phyloP scores from a whole-genome alignment of 2,113 vertebrate genomes.

The Bubo blakistoni region DNA sequence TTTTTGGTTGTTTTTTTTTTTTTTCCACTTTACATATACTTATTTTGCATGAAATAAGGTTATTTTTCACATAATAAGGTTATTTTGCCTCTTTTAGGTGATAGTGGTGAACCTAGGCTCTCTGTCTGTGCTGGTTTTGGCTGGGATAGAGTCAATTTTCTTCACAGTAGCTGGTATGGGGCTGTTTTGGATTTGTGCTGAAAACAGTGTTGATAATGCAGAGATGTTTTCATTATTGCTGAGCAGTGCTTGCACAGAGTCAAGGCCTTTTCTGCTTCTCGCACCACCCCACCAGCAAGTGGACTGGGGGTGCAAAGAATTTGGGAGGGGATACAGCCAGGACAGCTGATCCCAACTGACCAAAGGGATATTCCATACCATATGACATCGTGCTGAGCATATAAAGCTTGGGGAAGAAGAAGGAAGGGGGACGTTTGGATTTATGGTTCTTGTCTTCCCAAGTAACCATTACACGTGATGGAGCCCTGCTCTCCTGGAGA shows the following conservation, averaged over 20 bases:
- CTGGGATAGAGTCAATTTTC: not conserved
- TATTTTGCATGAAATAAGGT: not conserved
- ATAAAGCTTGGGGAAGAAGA: not conserved
- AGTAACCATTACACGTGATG: accelerated
- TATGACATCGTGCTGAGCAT: not conserved
- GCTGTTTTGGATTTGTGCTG: too few species aligned
- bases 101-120: not conserved
- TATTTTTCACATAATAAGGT: not conserved
- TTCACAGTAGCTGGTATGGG: not conserved
- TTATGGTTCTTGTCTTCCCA: not conserved
- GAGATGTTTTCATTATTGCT: too few species aligned
- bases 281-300: too few species aligned
- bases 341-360: not conserved
- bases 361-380: not conserved
- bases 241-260: too few species aligned
- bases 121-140: not conserved
- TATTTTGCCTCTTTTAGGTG: not conserved
- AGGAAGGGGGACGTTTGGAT: not conserved
- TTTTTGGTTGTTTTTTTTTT: not conserved
- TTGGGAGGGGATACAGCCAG: too few species aligned
- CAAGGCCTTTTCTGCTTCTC: too few species aligned
- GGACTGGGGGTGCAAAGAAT: too few species aligned
- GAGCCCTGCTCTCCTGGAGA: not conserved
- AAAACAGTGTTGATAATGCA: too few species aligned
- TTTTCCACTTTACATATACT: not conserved